Percentiles rank a stretch among this genome's conserved stretches.
Conservation (phyloP, 2,113 vertebrate genomes). For the Pteropus alecto region DNA sequence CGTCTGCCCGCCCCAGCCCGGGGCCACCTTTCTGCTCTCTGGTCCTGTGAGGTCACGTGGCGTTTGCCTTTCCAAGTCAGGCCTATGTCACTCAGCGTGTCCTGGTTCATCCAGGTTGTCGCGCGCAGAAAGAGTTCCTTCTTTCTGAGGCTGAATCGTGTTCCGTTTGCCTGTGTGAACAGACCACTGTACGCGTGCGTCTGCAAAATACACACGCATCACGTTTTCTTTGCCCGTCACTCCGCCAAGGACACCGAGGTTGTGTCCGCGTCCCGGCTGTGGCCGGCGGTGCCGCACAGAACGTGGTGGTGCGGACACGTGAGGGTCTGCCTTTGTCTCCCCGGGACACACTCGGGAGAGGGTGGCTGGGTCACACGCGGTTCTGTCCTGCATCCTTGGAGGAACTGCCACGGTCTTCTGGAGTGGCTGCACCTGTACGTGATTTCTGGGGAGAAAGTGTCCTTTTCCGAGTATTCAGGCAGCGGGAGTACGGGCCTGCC, state of each 20-base stretch:
- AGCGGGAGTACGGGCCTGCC: too few species aligned
- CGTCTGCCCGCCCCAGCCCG: neutral
- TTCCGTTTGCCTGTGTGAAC: too few species aligned
- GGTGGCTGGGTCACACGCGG: too few species aligned
- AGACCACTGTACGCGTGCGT: too few species aligned
- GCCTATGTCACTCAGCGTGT: neutral
- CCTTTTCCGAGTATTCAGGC: neutral
- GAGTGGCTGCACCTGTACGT: neutral
- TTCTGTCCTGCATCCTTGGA: too few species aligned
- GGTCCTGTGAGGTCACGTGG: neutral
- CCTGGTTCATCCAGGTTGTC: neutral
- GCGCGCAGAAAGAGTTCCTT: neutral
- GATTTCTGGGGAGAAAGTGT: neutral
- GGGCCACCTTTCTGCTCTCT: neutral
- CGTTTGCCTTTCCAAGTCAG: neutral
- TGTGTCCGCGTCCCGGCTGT: neutral
- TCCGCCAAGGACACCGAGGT: neutral
- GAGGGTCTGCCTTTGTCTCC: neutral
- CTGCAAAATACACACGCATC: neutral
- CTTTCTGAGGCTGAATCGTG: neutral
- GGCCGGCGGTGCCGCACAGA: neutral
- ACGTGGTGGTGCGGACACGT: accelerated
- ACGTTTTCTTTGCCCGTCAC: neutral
- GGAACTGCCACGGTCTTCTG: neutral
- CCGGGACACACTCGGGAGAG: neutral